Base-by-base conservation (phyloP, 1,140 invertebrate genomes). In the Bombus cullumanus region DNA sequence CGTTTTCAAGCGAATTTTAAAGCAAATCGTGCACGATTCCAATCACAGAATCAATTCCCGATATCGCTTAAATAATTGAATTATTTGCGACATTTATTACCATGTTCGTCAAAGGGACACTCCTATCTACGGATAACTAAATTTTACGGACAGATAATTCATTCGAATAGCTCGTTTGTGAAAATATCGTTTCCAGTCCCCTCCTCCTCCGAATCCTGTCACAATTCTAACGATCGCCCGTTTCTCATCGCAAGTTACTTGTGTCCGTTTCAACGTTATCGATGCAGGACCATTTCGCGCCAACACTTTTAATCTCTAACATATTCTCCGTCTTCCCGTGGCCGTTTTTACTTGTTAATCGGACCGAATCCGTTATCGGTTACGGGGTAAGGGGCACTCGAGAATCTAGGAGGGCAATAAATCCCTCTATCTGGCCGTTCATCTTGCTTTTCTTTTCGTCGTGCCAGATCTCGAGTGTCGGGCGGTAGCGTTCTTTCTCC, bases 341-440 rank as follows among this genome's bases (percentile, higher is more conserved):
- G 4, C 25, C 41, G 66, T 80, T 80, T 80, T 73, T 75, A 53
- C 62, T n/a, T 74, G 59, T 57, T 85, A 85, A 85, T 85, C 84
- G 84, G 37, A 6, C 34, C 37, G 71, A 75, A 85, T 86, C 81
- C 53, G 81, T 79, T 83, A 84, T 74, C 57, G 57, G 83, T 57
- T 15, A 47, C 53, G 13, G 8, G 25, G 25, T 18, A 34, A 10
- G 28, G 1, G 18, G 53, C 8, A 37, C 18, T 28, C 13, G 13
- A 6, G 57, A 41, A 81, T 85, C 85, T 64, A 75, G 85, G 34
- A 62, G 73, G 43, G 81, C 69, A 79, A 86, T 86, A 86, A 86
- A 86, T 86, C 83, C 81, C 39, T 86, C 75, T 86, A 86, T 86
- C 85, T 77, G 53, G 68, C 81, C 75, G 75, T 84, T 66, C 75